These are phyloP conservation scores for Trachythela sp. DNA, from an alignment of 64 coral and sea anemone species.

Conservation along the genomic window DNA sequence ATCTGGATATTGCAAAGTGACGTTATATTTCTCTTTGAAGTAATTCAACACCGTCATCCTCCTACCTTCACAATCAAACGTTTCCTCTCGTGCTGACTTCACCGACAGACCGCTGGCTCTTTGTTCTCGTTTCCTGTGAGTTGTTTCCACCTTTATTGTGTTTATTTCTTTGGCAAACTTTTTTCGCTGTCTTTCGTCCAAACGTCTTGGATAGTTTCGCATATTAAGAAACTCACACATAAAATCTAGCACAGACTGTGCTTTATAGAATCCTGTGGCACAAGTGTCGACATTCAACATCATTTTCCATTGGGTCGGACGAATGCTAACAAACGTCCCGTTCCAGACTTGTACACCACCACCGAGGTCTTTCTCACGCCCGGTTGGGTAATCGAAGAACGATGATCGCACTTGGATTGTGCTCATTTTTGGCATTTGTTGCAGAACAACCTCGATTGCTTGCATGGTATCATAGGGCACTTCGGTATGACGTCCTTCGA, in stretches of 20 bases:
- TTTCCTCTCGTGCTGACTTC: conserved; percentile 74
- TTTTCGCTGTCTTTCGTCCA: not conserved
- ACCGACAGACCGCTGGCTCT: conserved; percentile 55
- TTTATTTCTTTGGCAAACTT: conserved; percentile 38
- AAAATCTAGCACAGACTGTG: conserved; percentile 63
- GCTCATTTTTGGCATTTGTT: conserved; percentile 78
- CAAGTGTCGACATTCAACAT: conserved; percentile 83
- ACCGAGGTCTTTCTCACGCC: conserved; percentile 59
- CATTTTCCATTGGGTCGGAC: conserved; percentile 98
- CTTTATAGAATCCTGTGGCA: not conserved
- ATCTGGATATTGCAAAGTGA: conserved; percentile 38
- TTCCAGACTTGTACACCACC: conserved; percentile 86
- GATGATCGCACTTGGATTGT: conserved; percentile 67
- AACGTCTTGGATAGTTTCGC: not conserved
- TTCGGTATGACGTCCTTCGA: conserved; percentile 68
- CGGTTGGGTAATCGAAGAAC: conserved; percentile 69
- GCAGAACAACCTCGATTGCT: conserved; percentile 74
- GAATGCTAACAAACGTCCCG: conserved; percentile 85
- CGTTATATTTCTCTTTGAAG: conserved; percentile 59
- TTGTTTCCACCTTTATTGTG: conserved; percentile 31
- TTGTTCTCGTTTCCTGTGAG: conserved; percentile 29
- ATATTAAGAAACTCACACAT: conserved; percentile 65
- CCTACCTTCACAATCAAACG: not conserved
- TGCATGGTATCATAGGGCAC: conserved; percentile 92
- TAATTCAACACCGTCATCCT: conserved; percentile 59